These are phyloP conservation scores for Rhyacophila evoluta DNA, from an alignment of 2,888 invertebrate genomes.

Conservation along the genomic window DNA sequence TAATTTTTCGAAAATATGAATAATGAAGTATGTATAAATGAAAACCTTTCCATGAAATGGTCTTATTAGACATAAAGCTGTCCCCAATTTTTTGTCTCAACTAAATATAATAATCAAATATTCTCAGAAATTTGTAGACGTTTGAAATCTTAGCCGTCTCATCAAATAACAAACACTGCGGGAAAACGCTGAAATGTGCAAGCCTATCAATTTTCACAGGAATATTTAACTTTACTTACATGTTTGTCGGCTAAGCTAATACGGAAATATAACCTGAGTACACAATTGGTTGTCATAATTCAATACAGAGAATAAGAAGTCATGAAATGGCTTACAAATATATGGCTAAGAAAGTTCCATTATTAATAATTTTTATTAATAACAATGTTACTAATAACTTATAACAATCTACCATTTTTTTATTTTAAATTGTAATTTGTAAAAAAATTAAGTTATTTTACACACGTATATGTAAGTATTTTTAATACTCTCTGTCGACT, in stretches of 20 bases:
- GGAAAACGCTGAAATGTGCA: not conserved
- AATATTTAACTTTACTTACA: not conserved
- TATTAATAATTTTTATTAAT: not conserved
- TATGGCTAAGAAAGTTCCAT: too few species aligned
- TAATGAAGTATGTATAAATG: too few species aligned
- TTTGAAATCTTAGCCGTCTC: not conserved
- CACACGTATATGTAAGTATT: too few species aligned
- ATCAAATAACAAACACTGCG: not conserved
- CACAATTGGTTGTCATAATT: not conserved
- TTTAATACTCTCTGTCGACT: too few species aligned
- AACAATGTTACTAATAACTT: not conserved
- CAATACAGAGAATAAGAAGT: not conserved
- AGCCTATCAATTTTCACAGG: not conserved
- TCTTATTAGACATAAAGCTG: too few species aligned
- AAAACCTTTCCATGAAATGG: too few species aligned
- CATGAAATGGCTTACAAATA: too few species aligned
- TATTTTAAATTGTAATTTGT: too few species aligned
- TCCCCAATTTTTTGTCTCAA: too few species aligned
- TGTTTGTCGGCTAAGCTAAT: not conserved
- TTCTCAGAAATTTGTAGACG: not conserved
- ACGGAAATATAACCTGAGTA: not conserved
- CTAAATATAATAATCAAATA: not conserved
- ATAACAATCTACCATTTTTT: too few species aligned
- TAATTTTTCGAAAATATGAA: too few species aligned
- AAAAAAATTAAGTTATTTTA: too few species aligned